These are phyloP conservation scores for Magallana nippona DNA, from an alignment of 2,888 invertebrate species.

Conservation along the genomic window DNA sequence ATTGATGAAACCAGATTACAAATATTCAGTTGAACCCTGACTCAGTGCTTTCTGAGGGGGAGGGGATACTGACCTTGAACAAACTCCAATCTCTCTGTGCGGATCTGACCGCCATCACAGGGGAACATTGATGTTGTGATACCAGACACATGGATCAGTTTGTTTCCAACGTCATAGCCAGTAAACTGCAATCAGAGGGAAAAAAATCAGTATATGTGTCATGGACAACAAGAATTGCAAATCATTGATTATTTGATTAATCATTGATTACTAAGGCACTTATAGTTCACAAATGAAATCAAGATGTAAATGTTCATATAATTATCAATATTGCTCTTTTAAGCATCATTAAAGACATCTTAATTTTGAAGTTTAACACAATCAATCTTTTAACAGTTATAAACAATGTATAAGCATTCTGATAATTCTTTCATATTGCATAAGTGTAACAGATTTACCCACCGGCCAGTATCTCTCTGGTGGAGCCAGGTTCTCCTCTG, in stretches of 20 bases:
- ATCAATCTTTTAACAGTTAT: too few species aligned
- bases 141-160: conserved; percentile 77
- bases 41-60: too few species aligned
- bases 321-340: not conserved
- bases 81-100: conserved; percentile 76
- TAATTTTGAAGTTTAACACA: too few species aligned
- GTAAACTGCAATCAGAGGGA: conserved; percentile 69
- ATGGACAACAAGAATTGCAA: too few species aligned
- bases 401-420: too few species aligned
- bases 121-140: conserved; percentile 77
- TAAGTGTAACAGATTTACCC: conserved; percentile 42
- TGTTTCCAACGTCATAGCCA: conserved; percentile 79
- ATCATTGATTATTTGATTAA: too few species aligned
- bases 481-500: conserved; percentile 47
- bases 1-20: too few species aligned
- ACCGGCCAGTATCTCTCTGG: conserved; percentile 74
- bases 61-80: conserved; percentile 66
- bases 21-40: too few species aligned
- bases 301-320: not conserved
- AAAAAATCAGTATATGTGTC: not conserved
- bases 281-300: too few species aligned
- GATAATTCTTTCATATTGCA: too few species aligned
- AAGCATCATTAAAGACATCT: too few species aligned
- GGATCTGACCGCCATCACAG: conserved; percentile 78
- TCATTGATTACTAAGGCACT: too few species aligned